Base-by-base conservation (phyloP, 37 sponge, comb jelly and placozoan genomes). In the Axinella damicornis region DNA sequence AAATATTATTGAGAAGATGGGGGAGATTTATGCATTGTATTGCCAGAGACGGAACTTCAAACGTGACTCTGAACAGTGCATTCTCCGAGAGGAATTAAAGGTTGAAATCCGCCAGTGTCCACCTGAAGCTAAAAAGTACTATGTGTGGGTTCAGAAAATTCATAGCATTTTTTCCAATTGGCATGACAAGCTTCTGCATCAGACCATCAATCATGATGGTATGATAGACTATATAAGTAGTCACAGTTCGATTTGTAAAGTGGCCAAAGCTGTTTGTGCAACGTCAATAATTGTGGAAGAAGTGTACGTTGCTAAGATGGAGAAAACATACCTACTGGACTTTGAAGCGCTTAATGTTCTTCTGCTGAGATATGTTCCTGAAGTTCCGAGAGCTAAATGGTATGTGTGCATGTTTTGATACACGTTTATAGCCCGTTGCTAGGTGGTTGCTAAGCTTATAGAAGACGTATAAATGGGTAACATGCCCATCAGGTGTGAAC, bases 151-250 rank as follows among this genome's bases (percentile, higher is more conserved):
- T 1, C 38, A 56, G 22, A 28, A 63, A 1, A 32, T 83, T 21
- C 90, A 89, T 65, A 54, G 9, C 0, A n/a, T 89, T 2, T n/a
- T 89, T 20, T 12, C 1, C 5, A 2, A 46, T 22, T 83, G 90
- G 90, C 72, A 84, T 12, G 36, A 35, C 0, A 83, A 84, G 53
- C 65, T 89, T 9, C 1, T 56, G 21, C 12, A 9, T 0, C 21
- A 79, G 19, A 65, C 70, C 2, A 25, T 79, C 58, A 89, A 72
- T 65, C 84, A 79, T 78, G 90, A 89, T 73, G 90, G 83, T 11
- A 41, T 89, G 6, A 32, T 84, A 15, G 1, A 37, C 19, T 89
- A 89, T 79, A 80, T 69, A 53, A 57, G 37, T 22, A 63, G 79
- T 75, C 52, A 62, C 0, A 60, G 15, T 16, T 2, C 60, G 0